These are phyloP conservation scores for Scomber colias DNA, from an alignment of 2,113 vertebrate genomes.

Conservation along the genomic window DNA sequence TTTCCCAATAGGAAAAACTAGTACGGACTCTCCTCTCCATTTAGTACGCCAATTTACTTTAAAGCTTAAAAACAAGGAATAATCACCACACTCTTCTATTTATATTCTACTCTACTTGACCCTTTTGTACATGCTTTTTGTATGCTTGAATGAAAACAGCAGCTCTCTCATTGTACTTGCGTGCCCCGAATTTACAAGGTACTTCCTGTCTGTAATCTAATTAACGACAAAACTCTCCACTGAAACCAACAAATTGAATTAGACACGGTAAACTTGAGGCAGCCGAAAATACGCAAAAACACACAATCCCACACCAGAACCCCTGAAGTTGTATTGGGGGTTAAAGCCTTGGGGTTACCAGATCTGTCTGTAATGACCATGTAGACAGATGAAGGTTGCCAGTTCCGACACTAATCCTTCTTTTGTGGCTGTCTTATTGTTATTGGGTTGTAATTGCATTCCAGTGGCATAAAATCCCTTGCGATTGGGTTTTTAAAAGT, in stretches of 20 bases:
- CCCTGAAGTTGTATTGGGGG: neutral
- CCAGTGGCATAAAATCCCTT: conserved; percentile 55
- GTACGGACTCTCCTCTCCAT: too few relatives aligned
- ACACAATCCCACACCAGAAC: conserved; percentile 6
- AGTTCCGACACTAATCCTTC: conserved; percentile 71
- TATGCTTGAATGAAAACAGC: neutral
- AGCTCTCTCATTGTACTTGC: too few relatives aligned
- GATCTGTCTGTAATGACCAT: conserved; percentile 58
- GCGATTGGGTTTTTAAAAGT: conserved; percentile 11
- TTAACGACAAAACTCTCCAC: conserved; percentile 1
- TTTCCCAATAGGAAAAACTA: too few relatives aligned
- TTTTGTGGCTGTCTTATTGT: conserved; percentile 47
- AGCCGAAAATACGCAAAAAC: neutral
- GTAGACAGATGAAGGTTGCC: conserved; percentile 66
- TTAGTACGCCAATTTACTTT: too few relatives aligned
- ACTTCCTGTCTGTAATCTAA: neutral
- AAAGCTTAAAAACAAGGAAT: neutral
- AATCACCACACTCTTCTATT: neutral
- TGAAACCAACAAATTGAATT: conserved; percentile 22
- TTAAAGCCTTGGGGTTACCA: conserved; percentile 45
- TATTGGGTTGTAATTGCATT: conserved; percentile 66
- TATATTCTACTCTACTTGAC: neutral
- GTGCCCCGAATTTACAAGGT: neutral
- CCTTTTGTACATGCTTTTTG: too few relatives aligned
- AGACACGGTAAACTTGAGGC: neutral